Evolutionary conservation across 2,113 vertebrate genomes (phyloP), one percentile per base, ranked within the genome.

Genomic region (Thunnus thynnus): DNA sequence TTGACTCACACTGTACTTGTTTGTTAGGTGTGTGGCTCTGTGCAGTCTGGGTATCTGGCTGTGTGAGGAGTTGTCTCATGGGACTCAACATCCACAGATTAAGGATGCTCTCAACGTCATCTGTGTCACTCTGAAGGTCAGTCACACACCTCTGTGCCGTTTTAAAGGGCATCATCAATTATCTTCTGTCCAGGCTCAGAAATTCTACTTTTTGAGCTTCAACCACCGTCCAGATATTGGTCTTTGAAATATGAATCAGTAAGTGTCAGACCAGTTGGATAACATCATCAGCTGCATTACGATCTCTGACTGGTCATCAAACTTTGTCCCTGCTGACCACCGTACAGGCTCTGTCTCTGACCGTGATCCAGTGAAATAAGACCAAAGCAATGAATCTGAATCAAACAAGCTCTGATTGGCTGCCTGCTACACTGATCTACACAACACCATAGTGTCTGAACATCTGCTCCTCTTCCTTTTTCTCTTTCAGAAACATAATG

Each of bases 31-130:
- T 93, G 97, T 99, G 91, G 98, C 98, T 56, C 95, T 99, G 90
- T 99, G 98, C 88, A 99, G 98, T 91, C 95, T 99, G 92, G 98
- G 98, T 52, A 96, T 99, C 93, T 99, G 98, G 98, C 96, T 99
- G 83, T 99, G 97, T 90, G 98, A 99, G 88, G 98, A 99, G 88
- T 87, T 99, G 75, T 96, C 97, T 65, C 96, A 97, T 32, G 96
- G 96, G 75, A 99, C 97, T 55, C 96, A 96, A 78, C 98, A 99
- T 92, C 96, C 97, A 32, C 97, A 97, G 93, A 99, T 99, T 83
- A 99, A 98, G 91, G 98, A 99, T 85, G 98, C 98, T 52, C 91
- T 99, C 77, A 99, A 99, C 87, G 98, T 99, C 86, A 96, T 99
- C 92, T 99, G 98, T 92, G 98, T 98, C 60, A 99, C 98, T 65